Evolutionary conservation across 1,140 invertebrate genomes (phyloP), one percentile per base, ranked within the genome.

Genomic region (Phocides pigmalion): DNA sequence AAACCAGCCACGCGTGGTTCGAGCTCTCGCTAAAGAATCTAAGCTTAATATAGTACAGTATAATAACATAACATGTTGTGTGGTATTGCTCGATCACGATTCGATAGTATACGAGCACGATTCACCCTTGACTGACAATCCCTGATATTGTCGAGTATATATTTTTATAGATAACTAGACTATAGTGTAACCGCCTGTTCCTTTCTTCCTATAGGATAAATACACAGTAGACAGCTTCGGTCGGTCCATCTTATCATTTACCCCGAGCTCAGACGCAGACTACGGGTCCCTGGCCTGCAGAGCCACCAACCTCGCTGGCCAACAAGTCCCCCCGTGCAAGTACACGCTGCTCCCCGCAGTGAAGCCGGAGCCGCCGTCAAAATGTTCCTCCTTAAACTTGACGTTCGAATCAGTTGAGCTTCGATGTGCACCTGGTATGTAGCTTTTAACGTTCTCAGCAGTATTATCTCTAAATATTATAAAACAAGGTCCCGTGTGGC

Each of bases 361-460:
- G 90, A 93, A 94, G 28, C 96, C 96, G 5, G 96, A 97, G 66
- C 93, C 95, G 11, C 93, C 96, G 8, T 92, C 94, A 49, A 97
- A 97, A 81, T 97, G 96, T 86, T 94, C 94, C 8, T 88, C 96
- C 5, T 84, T 94, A 44, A 97, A 97, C 76, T 93, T 95, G 65
- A 97, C 96, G 11, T 95, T 95, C 49, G 95, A 96, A 72, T 95
- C 95, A 0, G 88, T 96, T 9, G 92, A 94, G 68, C 93, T 96
- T 0, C 68, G 84, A 44, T 92, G 91, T 68, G 61, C 84, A 49
- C 77, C 89, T 61, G 90, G 91, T 91, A 78, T 73, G 78, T 70
- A 16, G 39, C 28, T 1, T 37, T 17, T 1, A 28, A 8, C 5
- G 1, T 28, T 28, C 5, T 28, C 9, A 28, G 6, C 5, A 4